Conservation (phyloP, 1,140 invertebrate genomes). For the Brachionus rubens region DNA sequence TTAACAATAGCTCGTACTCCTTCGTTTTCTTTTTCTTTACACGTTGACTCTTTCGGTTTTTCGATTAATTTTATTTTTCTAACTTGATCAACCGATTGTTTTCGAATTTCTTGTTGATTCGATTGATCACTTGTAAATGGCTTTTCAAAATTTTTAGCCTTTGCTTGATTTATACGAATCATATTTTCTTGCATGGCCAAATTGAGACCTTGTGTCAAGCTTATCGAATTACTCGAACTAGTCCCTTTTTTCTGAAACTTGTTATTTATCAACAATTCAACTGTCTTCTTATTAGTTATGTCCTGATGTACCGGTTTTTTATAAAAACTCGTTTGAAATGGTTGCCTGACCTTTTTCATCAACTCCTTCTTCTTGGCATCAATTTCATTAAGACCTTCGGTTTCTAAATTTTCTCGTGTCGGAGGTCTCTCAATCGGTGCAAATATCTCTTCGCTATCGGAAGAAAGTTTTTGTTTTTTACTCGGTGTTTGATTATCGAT, state of each 20-base stretch:
- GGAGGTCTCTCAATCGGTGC: no score
- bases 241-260: background rate
- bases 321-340: background rate
- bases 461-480: no score
- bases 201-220: background rate
- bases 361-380: no score
- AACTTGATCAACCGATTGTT: background rate
- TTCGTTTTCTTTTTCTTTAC: background rate
- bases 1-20: background rate
- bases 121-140: background rate
- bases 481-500: no score
- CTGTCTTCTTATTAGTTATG: background rate
- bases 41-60: background rate
- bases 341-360: background rate
- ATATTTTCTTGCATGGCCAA: background rate
- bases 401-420: no score
- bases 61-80: background rate
- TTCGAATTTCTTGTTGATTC: background rate
- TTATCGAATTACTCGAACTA: background rate
- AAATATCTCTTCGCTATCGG: no score
- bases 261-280: background rate
- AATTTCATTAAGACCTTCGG: no score
- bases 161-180: background rate
- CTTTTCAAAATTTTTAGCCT: background rate
- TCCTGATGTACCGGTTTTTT: background rate